Evolutionary conservation across 2,888 invertebrate genomes (phyloP), one percentile per base, ranked within the genome.

Genomic region (Spialia ferax): DNA sequence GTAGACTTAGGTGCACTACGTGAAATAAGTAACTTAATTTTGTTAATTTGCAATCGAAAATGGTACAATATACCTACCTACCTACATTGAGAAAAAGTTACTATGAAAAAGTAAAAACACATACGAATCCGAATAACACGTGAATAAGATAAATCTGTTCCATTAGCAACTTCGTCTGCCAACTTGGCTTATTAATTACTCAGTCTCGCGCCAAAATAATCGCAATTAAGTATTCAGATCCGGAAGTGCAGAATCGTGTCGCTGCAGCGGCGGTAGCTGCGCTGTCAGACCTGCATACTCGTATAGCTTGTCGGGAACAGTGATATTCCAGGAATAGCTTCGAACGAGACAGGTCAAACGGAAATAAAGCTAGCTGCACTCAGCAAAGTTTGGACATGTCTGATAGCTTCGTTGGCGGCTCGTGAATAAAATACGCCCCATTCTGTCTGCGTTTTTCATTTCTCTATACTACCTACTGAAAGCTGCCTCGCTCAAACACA

Each of bases 291-390:
- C 26, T 87, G 87, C 90, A 88, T 88, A n/a, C n/a, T n/a, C n/a
- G n/a, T n/a, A 88, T 77, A 85, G 86, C 82, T 84, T 89, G 91
- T 89, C 89, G 80, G 84, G 87, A 89, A 91, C 90, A 89, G 82
- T 71, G 81, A 83, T 86, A 83, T 86, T 87, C 83, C 83, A 86
- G 87, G 88, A 91, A 90, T 87, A 88, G 86, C 85, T 79, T 88
- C 86, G 86, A 89, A 84, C 87, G 86, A 82, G 89, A 87, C 89
- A 86, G 90, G 87, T 91, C 91, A 86, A 89, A 89, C 91, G 91
- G 90, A 92, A 91, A 91, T 91, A 92, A 90, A 91, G 87, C 89
- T 84, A 82, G 81, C 88, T 89, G 88, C 88, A 88, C 89, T 90
- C 88, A 86, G 80, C 85, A 80, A 87, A 92, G 83, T 91, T 91